Conservation (phyloP, 2,797 vertebrate species). For the Dendrocincla fuliginosa region DNA sequence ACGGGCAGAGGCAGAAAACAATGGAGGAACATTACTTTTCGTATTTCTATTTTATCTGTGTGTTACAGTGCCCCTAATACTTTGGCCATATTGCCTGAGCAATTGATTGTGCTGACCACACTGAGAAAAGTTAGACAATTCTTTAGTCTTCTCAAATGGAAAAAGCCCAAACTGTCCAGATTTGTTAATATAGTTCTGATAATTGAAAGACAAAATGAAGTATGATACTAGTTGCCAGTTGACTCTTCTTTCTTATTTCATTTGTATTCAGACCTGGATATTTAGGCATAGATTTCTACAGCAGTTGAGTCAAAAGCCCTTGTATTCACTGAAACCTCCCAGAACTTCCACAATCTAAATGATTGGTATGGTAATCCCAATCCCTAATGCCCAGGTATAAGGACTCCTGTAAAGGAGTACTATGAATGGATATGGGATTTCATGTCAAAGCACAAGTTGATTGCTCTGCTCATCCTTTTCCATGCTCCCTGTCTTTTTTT, state of each 20-base stretch:
- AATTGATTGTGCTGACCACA: neutral
- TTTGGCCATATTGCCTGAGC: neutral
- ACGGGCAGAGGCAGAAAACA: too few species aligned
- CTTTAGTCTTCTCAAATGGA: neutral
- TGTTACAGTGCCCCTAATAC: neutral
- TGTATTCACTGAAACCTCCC: neutral
- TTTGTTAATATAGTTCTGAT: neutral
- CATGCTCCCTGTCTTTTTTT: too few species aligned
- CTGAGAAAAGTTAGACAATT: neutral
- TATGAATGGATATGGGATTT: too few species aligned
- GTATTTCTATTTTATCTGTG: too few species aligned
- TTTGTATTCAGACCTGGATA: neutral
- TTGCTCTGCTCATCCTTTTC: too few species aligned
- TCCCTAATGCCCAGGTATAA: too few species aligned
- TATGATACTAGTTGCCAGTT: neutral
- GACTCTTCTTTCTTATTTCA: neutral
- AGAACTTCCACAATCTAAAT: neutral
- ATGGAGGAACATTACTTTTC: too few species aligned
- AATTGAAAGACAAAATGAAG: neutral
- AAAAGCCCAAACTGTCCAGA: neutral
- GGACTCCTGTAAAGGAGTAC: too few species aligned
- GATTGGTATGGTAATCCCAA: neutral
- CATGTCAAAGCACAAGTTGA: too few species aligned
- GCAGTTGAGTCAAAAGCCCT: neutral
- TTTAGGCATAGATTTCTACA: neutral